Conservation (phyloP, 2,797 vertebrate species). For the Protonibea diacanthus region DNA sequence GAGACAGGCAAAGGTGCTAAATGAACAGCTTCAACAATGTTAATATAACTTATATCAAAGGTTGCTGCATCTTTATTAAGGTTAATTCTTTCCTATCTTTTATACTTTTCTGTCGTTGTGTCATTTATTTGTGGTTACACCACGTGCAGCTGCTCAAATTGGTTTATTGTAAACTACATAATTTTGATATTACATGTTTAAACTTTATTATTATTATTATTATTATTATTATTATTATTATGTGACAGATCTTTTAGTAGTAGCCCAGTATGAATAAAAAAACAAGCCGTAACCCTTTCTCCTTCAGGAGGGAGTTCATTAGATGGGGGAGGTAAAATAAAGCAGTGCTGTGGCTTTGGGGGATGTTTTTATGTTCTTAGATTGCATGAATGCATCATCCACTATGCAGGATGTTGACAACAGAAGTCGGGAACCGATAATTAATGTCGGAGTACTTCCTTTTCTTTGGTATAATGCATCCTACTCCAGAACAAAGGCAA, state of each 20-base stretch:
- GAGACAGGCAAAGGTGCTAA: background rate
- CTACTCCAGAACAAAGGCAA: background rate
- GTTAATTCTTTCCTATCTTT: background rate
- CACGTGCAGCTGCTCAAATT: background rate
- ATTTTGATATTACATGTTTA: background rate
- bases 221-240: background rate
- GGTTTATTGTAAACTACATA: background rate
- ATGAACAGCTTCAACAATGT: background rate
- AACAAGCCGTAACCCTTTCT: background rate
- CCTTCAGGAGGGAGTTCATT: background rate
- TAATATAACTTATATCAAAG: no score
- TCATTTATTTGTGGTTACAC: background rate
- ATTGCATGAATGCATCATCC: conserved; percentile 12
- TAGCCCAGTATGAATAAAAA: background rate
- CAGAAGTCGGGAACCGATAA: background rate
- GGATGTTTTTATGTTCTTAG: background rate
- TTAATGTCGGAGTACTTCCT: conserved; percentile 4
- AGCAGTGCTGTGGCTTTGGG: background rate
- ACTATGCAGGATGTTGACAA: conserved; percentile 20
- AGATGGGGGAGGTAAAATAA: background rate
- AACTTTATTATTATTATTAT: background rate
- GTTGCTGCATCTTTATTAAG: background rate
- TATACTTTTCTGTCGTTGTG: background rate
- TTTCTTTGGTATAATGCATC: background rate
- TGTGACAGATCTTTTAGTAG: background rate